These are phyloP conservation scores for Clepsis dumicolana DNA, from an alignment of 2,888 invertebrate species.

Conservation along the genomic window DNA sequence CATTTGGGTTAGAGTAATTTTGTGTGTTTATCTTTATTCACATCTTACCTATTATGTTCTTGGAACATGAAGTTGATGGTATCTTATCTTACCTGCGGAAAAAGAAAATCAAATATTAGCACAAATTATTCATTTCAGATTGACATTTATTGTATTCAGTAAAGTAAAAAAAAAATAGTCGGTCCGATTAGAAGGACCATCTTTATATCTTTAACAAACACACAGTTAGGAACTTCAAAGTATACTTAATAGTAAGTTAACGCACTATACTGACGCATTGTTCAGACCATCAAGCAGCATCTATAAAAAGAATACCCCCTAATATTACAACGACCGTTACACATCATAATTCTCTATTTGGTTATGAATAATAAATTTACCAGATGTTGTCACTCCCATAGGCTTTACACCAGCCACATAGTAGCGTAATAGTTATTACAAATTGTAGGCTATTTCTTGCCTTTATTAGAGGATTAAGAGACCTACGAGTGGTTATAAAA, in stretches of 20 bases:
- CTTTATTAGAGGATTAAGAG: slow-evolving; percentile 16
- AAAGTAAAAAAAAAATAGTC: background rate
- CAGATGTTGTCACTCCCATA: slow-evolving; percentile 68
- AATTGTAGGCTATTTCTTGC: slow-evolving; percentile 24
- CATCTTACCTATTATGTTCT: slow-evolving; percentile 15
- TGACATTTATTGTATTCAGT: background rate
- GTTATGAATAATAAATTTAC: slow-evolving; percentile 53
- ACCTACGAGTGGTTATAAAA: slow-evolving; percentile 14
- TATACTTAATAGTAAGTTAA: background rate
- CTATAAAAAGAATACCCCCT: slow-evolving; percentile 47
- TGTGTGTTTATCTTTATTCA: background rate
- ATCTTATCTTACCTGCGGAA: slow-evolving; percentile 54
- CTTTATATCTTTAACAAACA: background rate
- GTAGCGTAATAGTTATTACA: slow-evolving; percentile 26
- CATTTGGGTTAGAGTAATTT: slow-evolving; percentile 37
- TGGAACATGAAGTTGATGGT: background rate
- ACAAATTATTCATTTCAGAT: background rate
- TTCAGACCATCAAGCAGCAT: slow-evolving; percentile 13
- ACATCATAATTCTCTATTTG: slow-evolving; percentile 50
- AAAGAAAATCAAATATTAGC: slow-evolving; percentile 46
- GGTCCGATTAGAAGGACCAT: background rate
- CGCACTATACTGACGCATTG: slow-evolving; percentile 8
- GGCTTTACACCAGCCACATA: slow-evolving; percentile 28
- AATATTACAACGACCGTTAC: slow-evolving; percentile 54
- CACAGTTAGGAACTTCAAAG: background rate